Base-by-base conservation (phyloP, 2,888 invertebrate species). In the Eustalomyia histrio region DNA sequence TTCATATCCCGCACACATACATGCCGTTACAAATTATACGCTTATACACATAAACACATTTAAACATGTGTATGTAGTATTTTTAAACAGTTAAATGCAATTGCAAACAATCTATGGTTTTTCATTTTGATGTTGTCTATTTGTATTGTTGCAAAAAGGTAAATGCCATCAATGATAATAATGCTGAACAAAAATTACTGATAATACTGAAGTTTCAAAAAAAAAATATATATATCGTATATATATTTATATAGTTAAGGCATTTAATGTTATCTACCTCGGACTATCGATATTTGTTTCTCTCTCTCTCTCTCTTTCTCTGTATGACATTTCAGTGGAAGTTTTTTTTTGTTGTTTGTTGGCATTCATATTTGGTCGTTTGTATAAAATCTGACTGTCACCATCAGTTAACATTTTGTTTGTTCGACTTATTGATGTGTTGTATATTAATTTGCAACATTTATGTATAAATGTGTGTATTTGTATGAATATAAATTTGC, bases 361-460 rank as follows among this genome's bases (percentile, higher is more conserved):
- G 3, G n/a, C 14, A 33, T 57, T 9, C 16, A 16, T 35, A 9
- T 47, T n/a, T n/a, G 18, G 17, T 29, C 55, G 58, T 58, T 67
- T 69, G 33, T 64, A 60, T 47, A 50, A 60, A 58, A 43, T 47
- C 21, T 65, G 63, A 63, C 72, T 64, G 64, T 68, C 73, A 76
- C 29, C 63, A 60, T 76, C 73, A 69, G 50, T 74, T 64, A 76
- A 60, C n/a, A 73, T 69, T 60, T 69, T 73, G 64, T 76, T 76
- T 76, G 73, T 73, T 64, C 61, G 80, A 73, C 80, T 80, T 80
- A 76, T 80, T 80, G 80, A 67, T 67, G 58, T 55, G 33, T 60
- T 71, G 64, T 71, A 18, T 78, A 72, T 71, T 60, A 71, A 78
- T 78, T 71, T 65, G 64, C 64, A 65, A 60, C 16, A 78, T 71